Percentiles rank a stretch among this genome's conserved stretches.
Conservation (phyloP, 35 echinoderm and acorn worm species). For the Apostichopus parvimensis region DNA sequence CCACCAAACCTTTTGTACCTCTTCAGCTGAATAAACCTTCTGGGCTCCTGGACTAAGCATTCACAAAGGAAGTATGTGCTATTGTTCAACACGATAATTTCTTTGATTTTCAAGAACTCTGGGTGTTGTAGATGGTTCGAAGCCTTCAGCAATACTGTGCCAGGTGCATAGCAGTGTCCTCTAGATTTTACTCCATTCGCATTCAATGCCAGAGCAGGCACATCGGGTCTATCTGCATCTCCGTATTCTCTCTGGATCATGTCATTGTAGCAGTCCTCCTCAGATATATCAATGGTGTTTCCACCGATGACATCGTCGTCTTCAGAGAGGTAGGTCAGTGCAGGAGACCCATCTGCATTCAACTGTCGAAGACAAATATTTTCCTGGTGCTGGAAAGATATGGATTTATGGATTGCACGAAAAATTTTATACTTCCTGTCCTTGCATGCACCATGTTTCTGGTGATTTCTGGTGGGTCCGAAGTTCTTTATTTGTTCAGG, state of each 20-base stretch:
- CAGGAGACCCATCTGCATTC: constrained; percentile 20
- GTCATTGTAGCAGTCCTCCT: not conserved
- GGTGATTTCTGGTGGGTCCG: not conserved
- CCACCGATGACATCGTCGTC: not conserved
- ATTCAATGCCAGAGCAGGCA: not conserved
- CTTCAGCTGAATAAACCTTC: too few relatives aligned
- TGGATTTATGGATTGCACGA: constrained; percentile 1
- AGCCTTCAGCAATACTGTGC: constrained; percentile 1
- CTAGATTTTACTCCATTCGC: not conserved
- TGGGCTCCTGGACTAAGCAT: too few relatives aligned
- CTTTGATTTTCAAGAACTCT: constrained; percentile 17
- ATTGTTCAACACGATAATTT: constrained; percentile 1
- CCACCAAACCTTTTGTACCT: too few relatives aligned
- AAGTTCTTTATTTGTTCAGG: constrained; percentile 23
- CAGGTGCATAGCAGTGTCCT: constrained; percentile 14
- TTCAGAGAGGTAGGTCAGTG: constrained; percentile 27
- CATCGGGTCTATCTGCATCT: constrained; percentile 4
- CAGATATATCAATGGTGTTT: constrained; percentile 11
- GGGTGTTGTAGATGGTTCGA: not conserved
- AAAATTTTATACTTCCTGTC: constrained; percentile 14
- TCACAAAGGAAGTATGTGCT: constrained; percentile 4
- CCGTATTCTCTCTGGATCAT: constrained; percentile 26
- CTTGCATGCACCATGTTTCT: constrained; percentile 13
- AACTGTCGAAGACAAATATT: constrained; percentile 8
- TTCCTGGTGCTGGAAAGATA: constrained; percentile 17